Percentiles rank a stretch among this genome's conserved stretches.
Conservation (phyloP, 1,140 invertebrate genomes). For the Ctenoplectra terminalis region DNA sequence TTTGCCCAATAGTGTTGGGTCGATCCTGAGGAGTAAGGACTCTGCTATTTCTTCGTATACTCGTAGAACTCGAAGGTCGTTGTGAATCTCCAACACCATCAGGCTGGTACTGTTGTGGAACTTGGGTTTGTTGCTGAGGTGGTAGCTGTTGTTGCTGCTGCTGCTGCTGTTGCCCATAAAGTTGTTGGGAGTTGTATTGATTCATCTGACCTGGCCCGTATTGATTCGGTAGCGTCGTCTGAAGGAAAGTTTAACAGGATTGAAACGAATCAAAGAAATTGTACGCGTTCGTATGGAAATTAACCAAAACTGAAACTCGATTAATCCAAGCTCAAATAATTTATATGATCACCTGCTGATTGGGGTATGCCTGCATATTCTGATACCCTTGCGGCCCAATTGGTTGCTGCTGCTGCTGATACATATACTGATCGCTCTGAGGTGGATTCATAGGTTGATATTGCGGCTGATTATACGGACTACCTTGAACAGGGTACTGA, state of each 20-base stretch:
- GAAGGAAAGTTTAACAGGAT: constrained; percentile 18
- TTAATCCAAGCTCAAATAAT: background rate
- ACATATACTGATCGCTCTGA: constrained; percentile 73
- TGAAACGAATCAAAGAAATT: background rate
- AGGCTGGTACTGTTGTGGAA: constrained; percentile 73
- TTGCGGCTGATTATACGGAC: constrained; percentile 62
- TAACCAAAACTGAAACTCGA: no score
- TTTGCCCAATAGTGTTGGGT: constrained; percentile 79
- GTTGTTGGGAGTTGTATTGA: constrained; percentile 71
- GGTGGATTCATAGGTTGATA: constrained; percentile 66
- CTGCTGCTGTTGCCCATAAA: constrained; percentile 70
- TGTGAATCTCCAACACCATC: constrained; percentile 71
- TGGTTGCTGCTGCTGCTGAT: constrained; percentile 65
- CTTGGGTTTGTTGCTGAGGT: constrained; percentile 62
- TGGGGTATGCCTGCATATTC: constrained; percentile 75
- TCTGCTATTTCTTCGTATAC: constrained; percentile 80
- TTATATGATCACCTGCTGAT: constrained; percentile 79
- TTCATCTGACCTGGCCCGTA: constrained; percentile 76
- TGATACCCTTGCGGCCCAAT: constrained; percentile 71
- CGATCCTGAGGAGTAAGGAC: constrained; percentile 78
- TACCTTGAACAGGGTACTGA: constrained; percentile 59
- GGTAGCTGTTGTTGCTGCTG: constrained; percentile 60
- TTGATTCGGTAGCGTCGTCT: constrained; percentile 74
- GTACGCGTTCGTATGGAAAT: no score
- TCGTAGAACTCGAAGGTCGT: constrained; percentile 71